Evolutionary conservation across 2,888 invertebrate genomes (phyloP).

Genomic region (Drosophila hawaiiensis): DNA sequence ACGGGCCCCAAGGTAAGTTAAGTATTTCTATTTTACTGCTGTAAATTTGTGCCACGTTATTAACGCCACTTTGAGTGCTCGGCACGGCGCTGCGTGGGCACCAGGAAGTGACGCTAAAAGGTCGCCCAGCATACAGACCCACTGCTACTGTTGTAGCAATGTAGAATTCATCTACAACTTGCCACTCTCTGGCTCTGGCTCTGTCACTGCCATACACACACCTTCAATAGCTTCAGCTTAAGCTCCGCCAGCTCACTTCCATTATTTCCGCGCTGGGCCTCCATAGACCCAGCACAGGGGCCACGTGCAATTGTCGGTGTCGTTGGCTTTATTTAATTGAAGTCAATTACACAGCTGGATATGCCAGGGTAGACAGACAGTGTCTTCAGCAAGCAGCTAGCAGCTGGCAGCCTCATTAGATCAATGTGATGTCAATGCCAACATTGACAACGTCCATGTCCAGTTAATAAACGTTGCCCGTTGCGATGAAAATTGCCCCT

Average conservation of each 20-base stretch:
- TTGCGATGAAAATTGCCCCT: slow-evolving; percentile 41
- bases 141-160: slow-evolving; percentile 34
- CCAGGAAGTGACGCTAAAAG: slow-evolving; percentile 62
- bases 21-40: slow-evolving; percentile 64
- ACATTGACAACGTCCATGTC: slow-evolving; percentile 39
- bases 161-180: slow-evolving; percentile 48
- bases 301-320: slow-evolving; percentile 74
- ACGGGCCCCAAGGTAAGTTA: slow-evolving; percentile 54
- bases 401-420: slow-evolving; percentile 75
- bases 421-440: slow-evolving; percentile 58
- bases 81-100: slow-evolving; percentile 34
- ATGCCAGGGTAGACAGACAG: slow-evolving; percentile 45
- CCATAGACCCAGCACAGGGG: slow-evolving; percentile 57
- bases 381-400: slow-evolving; percentile 49
- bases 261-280: slow-evolving; percentile 43
- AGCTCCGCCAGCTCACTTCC: slow-evolving; percentile 56
- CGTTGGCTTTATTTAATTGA: slow-evolving; percentile 82
- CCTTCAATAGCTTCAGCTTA: slow-evolving; percentile 28
- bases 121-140: slow-evolving; percentile 48
- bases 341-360: slow-evolving; percentile 83
- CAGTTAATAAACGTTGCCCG: slow-evolving; percentile 64
- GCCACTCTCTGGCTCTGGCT: slow-evolving; percentile 9
- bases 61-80: slow-evolving; percentile 78
- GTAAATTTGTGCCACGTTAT: slow-evolving; percentile 80
- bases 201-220: neutral